A percentile compares a stretch with the other conserved stretches of the same genome.
Evolutionary conservation across 2,113 vertebrate species (phyloP).

Genomic region (Cephalopholis sonnerati): DNA sequence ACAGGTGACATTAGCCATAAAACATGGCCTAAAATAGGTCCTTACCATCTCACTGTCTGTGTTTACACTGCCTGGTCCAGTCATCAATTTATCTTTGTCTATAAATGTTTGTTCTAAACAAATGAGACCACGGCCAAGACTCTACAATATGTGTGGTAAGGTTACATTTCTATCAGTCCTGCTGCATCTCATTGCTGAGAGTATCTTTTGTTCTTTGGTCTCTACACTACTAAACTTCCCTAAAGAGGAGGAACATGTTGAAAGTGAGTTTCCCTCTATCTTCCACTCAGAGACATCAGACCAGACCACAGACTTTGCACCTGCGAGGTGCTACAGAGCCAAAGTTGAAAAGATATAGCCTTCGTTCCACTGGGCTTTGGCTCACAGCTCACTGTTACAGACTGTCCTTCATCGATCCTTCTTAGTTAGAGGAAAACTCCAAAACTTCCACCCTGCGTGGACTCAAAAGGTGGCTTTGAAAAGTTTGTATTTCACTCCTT

Average conservation of each 20-base stretch:
- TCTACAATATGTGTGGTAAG: neutral
- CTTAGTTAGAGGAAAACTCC: neutral
- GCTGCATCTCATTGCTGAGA: neutral
- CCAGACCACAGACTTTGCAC: neutral
- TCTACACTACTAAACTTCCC: neutral
- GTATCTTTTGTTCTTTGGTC: neutral
- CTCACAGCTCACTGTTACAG: neutral
- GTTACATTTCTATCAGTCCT: neutral
- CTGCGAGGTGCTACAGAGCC: neutral
- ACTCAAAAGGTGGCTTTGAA: neutral
- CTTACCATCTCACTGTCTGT: slow-evolving; percentile 4
- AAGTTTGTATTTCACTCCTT: neutral
- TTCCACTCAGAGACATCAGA: slow-evolving; percentile 8
- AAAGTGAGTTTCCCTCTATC: neutral
- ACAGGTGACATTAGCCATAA: slow-evolving; percentile 7
- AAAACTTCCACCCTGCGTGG: neutral
- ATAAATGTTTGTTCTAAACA: neutral
- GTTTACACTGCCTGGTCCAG: neutral
- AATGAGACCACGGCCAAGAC: neutral
- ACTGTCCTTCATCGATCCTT: neutral
- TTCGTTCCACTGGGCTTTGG: neutral
- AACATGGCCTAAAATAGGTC: neutral
- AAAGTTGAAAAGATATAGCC: neutral
- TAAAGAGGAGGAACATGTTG: neutral
- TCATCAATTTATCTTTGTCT: neutral